phyloP scores from a whole-genome alignment of 2,797 vertebrate species.

The Bradypodion pumilum region DNA sequence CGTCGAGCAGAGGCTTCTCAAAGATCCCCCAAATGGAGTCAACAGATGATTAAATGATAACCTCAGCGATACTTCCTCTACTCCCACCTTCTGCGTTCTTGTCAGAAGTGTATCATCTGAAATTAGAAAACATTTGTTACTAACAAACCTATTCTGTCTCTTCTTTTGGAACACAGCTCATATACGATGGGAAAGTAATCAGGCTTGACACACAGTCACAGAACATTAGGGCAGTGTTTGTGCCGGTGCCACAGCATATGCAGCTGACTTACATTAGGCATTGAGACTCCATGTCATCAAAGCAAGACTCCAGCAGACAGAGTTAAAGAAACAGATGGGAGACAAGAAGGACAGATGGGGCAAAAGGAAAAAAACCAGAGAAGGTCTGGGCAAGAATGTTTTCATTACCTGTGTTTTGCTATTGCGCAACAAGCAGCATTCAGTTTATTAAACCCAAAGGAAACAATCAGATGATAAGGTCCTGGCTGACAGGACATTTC shows the following conservation, averaged over 20 bases:
- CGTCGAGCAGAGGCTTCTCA: conserved; percentile 46
- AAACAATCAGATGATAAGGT: conserved; percentile 11
- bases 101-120: conserved; percentile 57
- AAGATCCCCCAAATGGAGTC: conserved; percentile 47
- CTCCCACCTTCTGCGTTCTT: conserved; percentile 36
- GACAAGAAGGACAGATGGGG: conserved; percentile 54
- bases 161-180: conserved; percentile 55
- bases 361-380: conserved; percentile 22
- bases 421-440: conserved; percentile 53
- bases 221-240: conserved; percentile 70
- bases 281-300: conserved; percentile 68
- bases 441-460: conserved; percentile 44
- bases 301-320: conserved; percentile 63
- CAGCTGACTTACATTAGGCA: conserved; percentile 65
- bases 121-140: conserved; percentile 60
- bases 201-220: conserved; percentile 64
- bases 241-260: conserved; percentile 61
- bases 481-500: background rate
- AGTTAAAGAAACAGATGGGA: conserved; percentile 76
- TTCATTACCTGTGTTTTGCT: conserved; percentile 53
- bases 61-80: conserved; percentile 6
- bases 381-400: background rate
- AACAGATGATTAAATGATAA: conserved; percentile 59
- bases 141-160: conserved; percentile 25
- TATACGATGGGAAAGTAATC: conserved; percentile 68